Evolutionary conservation across 2,888 invertebrate species (phyloP), one percentile per base, ranked within the genome.

Genomic region (Leptogaster cylindrica): DNA sequence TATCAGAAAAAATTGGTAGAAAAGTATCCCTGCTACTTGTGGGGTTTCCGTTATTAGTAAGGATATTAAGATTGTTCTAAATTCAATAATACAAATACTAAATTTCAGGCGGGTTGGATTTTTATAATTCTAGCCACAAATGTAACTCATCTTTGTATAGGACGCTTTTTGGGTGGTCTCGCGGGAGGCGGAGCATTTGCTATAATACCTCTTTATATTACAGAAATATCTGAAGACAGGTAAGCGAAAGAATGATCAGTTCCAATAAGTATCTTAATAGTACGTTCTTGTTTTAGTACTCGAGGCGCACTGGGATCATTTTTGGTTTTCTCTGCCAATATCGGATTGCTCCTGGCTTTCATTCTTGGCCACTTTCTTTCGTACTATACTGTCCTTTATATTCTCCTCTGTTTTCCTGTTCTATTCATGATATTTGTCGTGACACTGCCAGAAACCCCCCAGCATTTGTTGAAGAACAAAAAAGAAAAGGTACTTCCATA

Each of bases 381-480:
- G 7, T 81, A 77, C 65, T 70, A 48, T 0, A 70, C 71, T 0
- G 75, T 76, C 4, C 74, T 79, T 0, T 76, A 76, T 71, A 70
- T 78, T 3, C 64, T 74, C 2, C 71, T 76, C 2, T n/a, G 51
- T 0, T 16, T 78, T 1, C 70, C 76, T 2, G n/a, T 79, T 10
- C 2, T 75, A 3, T 80, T 77, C 69, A 36, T 78, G 3, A 10
- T 73, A 0, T 73, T 75, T 6, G 77, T 79, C 36, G 66, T 73
- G 33, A 78, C 77, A 25, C 71, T 81, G 61, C 81, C 81, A 0
- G 81, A 81, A 68, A 79, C 80, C 2, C 81, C 81, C 1, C 76
- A 76, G 65, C 73, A 76, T 67, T 67, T 81, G 41, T 67, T 77
- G 5, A 75, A 74, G 33, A 52, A 66, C 0, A 74, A 77, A 20